phyloP scores from a whole-genome alignment of 2,797 vertebrate species.

The Sorex maritimensis region DNA sequence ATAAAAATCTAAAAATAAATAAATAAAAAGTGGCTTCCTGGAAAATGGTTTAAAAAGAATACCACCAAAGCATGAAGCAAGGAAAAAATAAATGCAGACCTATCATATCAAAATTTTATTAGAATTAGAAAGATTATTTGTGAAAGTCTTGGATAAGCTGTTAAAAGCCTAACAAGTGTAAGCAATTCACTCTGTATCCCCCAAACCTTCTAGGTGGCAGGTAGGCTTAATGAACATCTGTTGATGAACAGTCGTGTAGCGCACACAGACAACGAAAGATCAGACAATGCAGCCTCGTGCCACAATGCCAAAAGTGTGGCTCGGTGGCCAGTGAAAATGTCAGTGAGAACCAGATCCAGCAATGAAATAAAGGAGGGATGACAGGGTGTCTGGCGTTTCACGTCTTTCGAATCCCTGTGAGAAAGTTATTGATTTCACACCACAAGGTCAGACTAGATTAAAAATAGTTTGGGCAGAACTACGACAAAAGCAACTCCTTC shows the following conservation, averaged over 20 bases:
- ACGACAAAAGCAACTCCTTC: background rate
- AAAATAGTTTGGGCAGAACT: background rate
- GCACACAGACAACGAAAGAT: background rate
- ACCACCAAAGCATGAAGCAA: background rate
- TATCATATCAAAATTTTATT: background rate
- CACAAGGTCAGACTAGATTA: background rate
- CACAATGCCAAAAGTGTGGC: background rate
- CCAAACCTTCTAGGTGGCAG: background rate
- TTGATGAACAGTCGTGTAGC: background rate
- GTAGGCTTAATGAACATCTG: background rate
- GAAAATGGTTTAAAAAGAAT: background rate
- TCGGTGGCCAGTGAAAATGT: background rate
- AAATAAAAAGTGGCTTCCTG: too few relatives aligned
- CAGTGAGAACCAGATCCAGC: background rate
- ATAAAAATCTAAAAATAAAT: too few relatives aligned
- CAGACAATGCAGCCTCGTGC: background rate
- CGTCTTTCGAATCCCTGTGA: background rate
- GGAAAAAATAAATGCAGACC: background rate
- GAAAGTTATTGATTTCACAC: background rate
- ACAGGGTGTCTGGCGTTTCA: background rate
- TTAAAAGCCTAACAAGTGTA: background rate
- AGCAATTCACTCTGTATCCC: background rate
- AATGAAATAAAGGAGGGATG: background rate
- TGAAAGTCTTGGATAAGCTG: background rate
- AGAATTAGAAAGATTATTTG: background rate